Conservation (phyloP, 2,888 invertebrate species). For the Osmoderma eremita region DNA sequence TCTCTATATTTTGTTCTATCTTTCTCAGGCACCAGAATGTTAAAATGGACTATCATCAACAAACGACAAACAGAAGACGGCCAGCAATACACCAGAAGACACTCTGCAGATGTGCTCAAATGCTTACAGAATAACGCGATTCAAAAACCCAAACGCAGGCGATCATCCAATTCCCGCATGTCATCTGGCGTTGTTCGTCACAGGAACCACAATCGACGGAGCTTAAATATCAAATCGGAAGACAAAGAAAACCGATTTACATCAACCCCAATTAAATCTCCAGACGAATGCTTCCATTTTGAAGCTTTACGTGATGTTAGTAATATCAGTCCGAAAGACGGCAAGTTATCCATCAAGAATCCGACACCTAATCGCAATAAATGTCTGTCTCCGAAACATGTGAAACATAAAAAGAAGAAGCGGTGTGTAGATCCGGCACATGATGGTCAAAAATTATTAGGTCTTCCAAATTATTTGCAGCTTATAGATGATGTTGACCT, state of each 20-base stretch:
- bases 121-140: slow-evolving; percentile 63
- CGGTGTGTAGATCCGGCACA: slow-evolving; percentile 56
- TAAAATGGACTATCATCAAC: slow-evolving; percentile 70
- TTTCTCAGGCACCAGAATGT: slow-evolving; percentile 62
- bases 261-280: slow-evolving; percentile 68
- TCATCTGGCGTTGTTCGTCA: slow-evolving; percentile 63
- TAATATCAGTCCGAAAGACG: slow-evolving; percentile 68
- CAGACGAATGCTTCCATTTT: slow-evolving; percentile 53
- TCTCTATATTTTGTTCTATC: too few species aligned
- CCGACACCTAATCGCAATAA: slow-evolving; percentile 19
- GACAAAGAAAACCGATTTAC: slow-evolving; percentile 71
- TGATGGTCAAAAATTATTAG: slow-evolving; percentile 47
- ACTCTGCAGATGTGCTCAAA: slow-evolving; percentile 53
- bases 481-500: slow-evolving; percentile 61
- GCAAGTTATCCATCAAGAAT: slow-evolving; percentile 23
- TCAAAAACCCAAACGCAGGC: slow-evolving; percentile 63
- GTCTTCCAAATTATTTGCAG: slow-evolving; percentile 54
- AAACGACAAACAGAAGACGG: slow-evolving; percentile 42
- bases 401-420: slow-evolving; percentile 59
- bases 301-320: slow-evolving; percentile 71
- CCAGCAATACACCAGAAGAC: slow-evolving; percentile 41
- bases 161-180: slow-evolving; percentile 60
- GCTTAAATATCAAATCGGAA: slow-evolving; percentile 64
- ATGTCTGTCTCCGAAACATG: slow-evolving; percentile 30
- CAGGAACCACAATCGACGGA: slow-evolving; percentile 63